Evolutionary conservation across 2,113 vertebrate genomes (phyloP).

Genomic region (Balaeniceps rex): DNA sequence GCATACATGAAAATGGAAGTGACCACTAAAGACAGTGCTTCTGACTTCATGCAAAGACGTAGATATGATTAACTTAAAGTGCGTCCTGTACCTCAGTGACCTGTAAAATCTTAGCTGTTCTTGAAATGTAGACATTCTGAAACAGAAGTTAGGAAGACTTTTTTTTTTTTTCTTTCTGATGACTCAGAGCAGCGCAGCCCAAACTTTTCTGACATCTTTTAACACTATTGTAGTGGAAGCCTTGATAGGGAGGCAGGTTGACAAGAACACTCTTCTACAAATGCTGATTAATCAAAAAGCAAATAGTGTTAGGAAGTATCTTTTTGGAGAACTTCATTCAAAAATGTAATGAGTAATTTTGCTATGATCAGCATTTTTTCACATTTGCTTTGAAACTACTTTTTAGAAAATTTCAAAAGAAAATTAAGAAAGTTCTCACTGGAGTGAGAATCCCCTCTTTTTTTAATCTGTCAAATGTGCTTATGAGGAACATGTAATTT

Average conservation of each 20-base stretch:
- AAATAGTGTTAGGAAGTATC: not conserved
- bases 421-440: not conserved
- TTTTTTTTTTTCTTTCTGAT: too few relatives aligned
- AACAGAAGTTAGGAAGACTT: not conserved
- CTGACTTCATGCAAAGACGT: not conserved
- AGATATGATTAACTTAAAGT: not conserved
- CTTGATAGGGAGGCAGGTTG: not conserved
- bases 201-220: not conserved
- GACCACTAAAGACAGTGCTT: not conserved
- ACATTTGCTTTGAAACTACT: not conserved
- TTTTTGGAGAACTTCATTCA: not conserved
- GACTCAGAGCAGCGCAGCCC: not conserved
- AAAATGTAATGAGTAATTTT: not conserved
- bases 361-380: not conserved
- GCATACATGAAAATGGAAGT: not conserved
- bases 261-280: not conserved
- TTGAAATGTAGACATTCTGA: not conserved
- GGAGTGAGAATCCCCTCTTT: not conserved
- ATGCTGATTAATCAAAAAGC: not conserved
- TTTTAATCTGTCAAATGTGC: not conserved
- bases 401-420: not conserved
- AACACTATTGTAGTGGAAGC: not conserved
- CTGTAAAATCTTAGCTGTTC: not conserved
- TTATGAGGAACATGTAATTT: not conserved
- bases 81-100: not conserved